These are phyloP conservation scores for Neoaliturus tenellus DNA, from an alignment of 2,888 invertebrate species.

Conservation along the genomic window DNA sequence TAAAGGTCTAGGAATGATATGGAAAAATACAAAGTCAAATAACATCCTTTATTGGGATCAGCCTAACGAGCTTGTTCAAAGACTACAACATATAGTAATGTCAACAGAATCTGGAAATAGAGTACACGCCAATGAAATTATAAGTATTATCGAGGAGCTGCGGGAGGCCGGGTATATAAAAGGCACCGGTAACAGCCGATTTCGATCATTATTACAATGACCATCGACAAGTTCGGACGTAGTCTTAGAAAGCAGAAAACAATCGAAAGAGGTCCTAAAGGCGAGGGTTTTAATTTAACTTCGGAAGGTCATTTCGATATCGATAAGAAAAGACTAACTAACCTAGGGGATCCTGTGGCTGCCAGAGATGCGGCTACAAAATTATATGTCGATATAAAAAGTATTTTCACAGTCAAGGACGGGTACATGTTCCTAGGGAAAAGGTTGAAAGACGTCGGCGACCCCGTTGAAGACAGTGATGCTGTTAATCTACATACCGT, in stretches of 20 bases:
- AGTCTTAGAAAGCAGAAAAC: background rate
- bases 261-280: conserved; percentile 1
- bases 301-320: conserved; percentile 37
- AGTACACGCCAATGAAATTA: conserved; percentile 16
- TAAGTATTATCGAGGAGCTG: conserved; percentile 44
- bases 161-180: conserved; percentile 20
- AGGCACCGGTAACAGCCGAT: background rate
- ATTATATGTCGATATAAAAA: too few relatives aligned
- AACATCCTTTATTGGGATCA: conserved; percentile 28
- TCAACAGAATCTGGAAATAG: conserved; percentile 35
- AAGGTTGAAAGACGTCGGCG: background rate
- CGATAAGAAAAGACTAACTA: background rate
- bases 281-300: conserved; percentile 35
- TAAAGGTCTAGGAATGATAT: background rate
- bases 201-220: conserved; percentile 12
- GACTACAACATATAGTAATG: background rate
- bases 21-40: background rate
- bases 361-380: background rate
- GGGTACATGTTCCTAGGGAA: too few relatives aligned
- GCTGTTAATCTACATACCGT: background rate
- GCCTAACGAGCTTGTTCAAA: conserved; percentile 9
- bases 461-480: background rate
- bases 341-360: background rate
- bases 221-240: conserved; percentile 50
- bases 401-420: too few relatives aligned